These are phyloP conservation scores for Pteria penguin DNA, from an alignment of 2,888 invertebrate genomes.

Conservation along the genomic window DNA sequence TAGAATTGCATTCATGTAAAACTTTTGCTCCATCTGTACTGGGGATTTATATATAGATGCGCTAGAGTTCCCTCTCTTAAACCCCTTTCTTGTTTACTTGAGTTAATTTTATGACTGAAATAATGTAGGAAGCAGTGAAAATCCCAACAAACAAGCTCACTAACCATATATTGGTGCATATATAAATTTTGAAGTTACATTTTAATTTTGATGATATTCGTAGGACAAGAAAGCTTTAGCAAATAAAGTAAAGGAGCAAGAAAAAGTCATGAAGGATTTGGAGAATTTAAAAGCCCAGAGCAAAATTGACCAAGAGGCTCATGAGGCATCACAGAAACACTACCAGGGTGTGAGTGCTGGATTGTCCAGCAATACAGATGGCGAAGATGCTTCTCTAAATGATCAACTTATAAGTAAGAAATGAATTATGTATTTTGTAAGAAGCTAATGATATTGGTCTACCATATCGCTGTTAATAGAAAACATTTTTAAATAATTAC, in stretches of 20 bases:
- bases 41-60: no score
- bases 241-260: slow-evolving; percentile 83
- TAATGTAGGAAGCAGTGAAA: no score
- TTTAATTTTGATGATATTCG: slow-evolving; percentile 28
- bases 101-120: no score
- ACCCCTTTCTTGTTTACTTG: no score
- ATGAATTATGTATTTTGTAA: not conserved
- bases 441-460: not conserved
- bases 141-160: no score
- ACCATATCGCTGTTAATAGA: no score
- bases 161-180: not conserved
- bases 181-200: no score
- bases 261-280: slow-evolving; percentile 83
- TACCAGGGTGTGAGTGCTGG: slow-evolving; percentile 93
- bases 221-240: slow-evolving; percentile 82
- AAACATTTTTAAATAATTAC: no score
- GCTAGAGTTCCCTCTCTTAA: no score
- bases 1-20: no score
- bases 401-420: slow-evolving; percentile 90
- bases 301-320: slow-evolving; percentile 85
- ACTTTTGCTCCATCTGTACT: no score
- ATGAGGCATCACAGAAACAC: slow-evolving; percentile 87
- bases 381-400: slow-evolving; percentile 89
- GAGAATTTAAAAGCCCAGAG: slow-evolving; percentile 86
- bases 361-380: slow-evolving; percentile 88